Evolutionary conservation across 2,113 vertebrate genomes (phyloP).

Genomic region (Tricholaema leucomelas): DNA sequence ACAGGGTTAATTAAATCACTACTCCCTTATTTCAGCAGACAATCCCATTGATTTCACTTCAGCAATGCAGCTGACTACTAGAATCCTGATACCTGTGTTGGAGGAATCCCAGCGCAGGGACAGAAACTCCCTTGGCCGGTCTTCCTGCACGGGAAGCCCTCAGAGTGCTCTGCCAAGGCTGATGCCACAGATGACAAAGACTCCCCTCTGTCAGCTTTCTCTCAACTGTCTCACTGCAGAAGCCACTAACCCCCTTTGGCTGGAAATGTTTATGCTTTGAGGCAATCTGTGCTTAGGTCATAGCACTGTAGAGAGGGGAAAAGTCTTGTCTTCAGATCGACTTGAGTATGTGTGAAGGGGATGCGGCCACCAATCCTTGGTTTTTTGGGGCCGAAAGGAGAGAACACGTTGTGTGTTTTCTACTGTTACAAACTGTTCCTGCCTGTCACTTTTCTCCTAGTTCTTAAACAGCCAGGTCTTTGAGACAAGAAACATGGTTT

Average conservation of each 20-base stretch:
- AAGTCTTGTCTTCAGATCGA: neutral
- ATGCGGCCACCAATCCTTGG: neutral
- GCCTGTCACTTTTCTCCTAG: neutral
- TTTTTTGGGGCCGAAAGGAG: neutral
- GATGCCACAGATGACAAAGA: accelerated
- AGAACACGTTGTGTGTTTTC: neutral
- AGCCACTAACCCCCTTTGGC: neutral
- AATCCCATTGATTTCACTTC: neutral
- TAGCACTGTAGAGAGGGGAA: neutral
- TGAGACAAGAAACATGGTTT: neutral
- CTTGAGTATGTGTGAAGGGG: no score
- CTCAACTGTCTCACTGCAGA: neutral
- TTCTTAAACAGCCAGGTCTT: neutral
- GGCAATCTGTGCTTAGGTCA: neutral
- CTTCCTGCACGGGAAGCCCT: neutral
- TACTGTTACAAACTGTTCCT: neutral
- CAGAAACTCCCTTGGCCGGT: accelerated
- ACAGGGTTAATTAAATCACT: neutral
- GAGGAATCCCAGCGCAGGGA: neutral
- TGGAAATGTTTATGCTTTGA: neutral
- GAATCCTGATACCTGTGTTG: accelerated
- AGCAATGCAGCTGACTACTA: accelerated
- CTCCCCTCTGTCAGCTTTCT: neutral
- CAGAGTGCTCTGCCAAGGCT: neutral
- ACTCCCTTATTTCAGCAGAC: neutral